Conservation (phyloP, 2,113 vertebrate species). For the Sardina pilchardus region DNA sequence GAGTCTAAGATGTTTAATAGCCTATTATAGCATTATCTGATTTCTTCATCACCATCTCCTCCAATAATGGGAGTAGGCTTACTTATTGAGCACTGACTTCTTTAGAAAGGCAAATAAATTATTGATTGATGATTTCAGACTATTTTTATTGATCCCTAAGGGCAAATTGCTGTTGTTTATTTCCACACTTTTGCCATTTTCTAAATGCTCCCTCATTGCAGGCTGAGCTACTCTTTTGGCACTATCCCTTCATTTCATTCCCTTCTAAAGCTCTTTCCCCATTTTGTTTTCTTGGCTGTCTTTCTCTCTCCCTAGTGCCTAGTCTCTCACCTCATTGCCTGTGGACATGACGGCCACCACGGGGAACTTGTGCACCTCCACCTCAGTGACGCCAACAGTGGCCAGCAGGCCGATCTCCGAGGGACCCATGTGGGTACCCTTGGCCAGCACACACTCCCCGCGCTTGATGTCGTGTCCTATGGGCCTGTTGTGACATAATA, state of each 20-base stretch:
- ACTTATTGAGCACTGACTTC: too few species aligned
- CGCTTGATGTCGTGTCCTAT: constrained; percentile 99
- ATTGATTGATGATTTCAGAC: too few species aligned
- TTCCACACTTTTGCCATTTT: too few species aligned
- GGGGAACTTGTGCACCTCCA: constrained; percentile 98
- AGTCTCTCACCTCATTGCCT: constrained; percentile 88
- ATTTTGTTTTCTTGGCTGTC: not conserved
- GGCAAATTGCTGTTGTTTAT: too few species aligned
- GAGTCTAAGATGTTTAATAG: too few species aligned
- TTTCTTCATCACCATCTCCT: too few species aligned
- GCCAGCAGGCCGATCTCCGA: constrained; percentile 97
- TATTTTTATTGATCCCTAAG: too few species aligned
- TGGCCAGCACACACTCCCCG: constrained; percentile 95
- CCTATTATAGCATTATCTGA: too few species aligned
- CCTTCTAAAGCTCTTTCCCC: not conserved
- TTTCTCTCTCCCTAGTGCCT: not conserved
- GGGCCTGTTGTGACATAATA: constrained; percentile 74
- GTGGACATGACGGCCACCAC: constrained; percentile 99
- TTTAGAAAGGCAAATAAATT: too few species aligned
- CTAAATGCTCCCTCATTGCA: not conserved
- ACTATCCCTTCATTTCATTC: too few species aligned
- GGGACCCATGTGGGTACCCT: constrained; percentile 98
- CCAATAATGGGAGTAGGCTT: too few species aligned
- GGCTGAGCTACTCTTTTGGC: not conserved
- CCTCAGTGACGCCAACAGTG: constrained; percentile 97